These are phyloP conservation scores for Agrotis exclamationis DNA, from an alignment of 2,888 invertebrate species.

Conservation along the genomic window DNA sequence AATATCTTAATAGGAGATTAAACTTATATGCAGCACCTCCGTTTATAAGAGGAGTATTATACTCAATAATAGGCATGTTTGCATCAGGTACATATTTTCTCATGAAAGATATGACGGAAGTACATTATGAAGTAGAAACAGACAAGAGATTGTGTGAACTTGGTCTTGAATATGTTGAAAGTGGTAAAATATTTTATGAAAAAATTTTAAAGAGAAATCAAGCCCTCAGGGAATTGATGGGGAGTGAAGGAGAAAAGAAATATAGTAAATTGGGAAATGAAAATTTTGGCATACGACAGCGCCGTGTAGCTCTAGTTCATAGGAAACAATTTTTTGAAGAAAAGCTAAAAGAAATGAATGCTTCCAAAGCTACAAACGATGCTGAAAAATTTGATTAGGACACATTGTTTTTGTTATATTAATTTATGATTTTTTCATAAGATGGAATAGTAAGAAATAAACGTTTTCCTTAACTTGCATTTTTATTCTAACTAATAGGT, in stretches of 20 bases:
- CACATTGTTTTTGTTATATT: conserved; percentile 1
- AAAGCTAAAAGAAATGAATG: conserved; percentile 79
- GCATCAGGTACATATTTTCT: conserved; percentile 92
- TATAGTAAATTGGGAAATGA: conserved; percentile 94
- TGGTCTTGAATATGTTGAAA: conserved; percentile 92
- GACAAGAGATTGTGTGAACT: conserved; percentile 92
- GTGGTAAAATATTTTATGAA: conserved; percentile 95
- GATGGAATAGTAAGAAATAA: conserved; percentile 28
- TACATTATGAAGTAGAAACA: conserved; percentile 91
- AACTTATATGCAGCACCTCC: conserved; percentile 91
- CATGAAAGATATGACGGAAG: conserved; percentile 92
- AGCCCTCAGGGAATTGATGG: conserved; percentile 93
- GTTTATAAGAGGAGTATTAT: conserved; percentile 84
- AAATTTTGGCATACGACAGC: conserved; percentile 92
- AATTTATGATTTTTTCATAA: conserved; percentile 11
- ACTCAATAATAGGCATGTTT: conserved; percentile 91
- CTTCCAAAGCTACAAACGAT: conserved; percentile 32
- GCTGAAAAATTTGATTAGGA: conserved; percentile 29
- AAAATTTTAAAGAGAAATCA: conserved; percentile 94
- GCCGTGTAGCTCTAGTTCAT: conserved; percentile 92
- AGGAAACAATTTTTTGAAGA: conserved; percentile 93
- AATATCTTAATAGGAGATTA: conserved; percentile 88
- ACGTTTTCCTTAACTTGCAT: conserved; percentile 16
- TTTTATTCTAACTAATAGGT: background rate
- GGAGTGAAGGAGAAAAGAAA: conserved; percentile 90